Evolutionary conservation across 2,797 vertebrate genomes (phyloP).

Genomic region (Hippocampus kuda): DNA sequence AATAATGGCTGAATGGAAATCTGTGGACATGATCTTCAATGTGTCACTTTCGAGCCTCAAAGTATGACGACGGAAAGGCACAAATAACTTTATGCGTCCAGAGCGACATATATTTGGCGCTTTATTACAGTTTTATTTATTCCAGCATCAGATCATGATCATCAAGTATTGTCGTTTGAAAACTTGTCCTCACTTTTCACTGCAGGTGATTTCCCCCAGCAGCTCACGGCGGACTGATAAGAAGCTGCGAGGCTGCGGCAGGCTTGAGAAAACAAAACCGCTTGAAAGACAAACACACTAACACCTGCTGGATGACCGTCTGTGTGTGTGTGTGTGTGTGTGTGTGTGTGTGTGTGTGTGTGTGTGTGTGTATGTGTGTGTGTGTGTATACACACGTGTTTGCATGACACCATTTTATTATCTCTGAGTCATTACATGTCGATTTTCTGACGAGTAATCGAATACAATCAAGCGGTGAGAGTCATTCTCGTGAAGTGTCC

Average conservation of each 20-base stretch:
- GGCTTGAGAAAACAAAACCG: conserved; percentile 48
- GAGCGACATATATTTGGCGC: too few relatives aligned
- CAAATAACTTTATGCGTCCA: too few relatives aligned
- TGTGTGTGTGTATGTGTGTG: too few relatives aligned
- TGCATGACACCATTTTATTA: neutral
- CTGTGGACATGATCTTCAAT: too few relatives aligned
- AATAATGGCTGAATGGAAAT: too few relatives aligned
- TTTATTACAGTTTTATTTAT: too few relatives aligned
- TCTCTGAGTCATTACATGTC: neutral
- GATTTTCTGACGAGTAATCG: neutral
- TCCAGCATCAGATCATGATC: neutral
- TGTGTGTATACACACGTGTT: neutral
- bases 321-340: neutral
- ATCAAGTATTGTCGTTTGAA: neutral
- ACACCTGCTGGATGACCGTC: conserved; percentile 42
- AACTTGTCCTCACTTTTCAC: neutral
- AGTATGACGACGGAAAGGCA: too few relatives aligned
- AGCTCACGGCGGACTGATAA: conserved; percentile 59
- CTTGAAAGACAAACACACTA: conserved; percentile 45
- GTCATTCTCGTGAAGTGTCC: neutral
- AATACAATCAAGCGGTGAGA: neutral
- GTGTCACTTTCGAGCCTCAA: too few relatives aligned
- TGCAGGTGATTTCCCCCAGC: conserved; percentile 46
- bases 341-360: neutral
- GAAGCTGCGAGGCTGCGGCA: conserved; percentile 12